These are phyloP conservation scores for Hesperophylax magnus DNA, from an alignment of 1,140 invertebrate species.

Conservation along the genomic window DNA sequence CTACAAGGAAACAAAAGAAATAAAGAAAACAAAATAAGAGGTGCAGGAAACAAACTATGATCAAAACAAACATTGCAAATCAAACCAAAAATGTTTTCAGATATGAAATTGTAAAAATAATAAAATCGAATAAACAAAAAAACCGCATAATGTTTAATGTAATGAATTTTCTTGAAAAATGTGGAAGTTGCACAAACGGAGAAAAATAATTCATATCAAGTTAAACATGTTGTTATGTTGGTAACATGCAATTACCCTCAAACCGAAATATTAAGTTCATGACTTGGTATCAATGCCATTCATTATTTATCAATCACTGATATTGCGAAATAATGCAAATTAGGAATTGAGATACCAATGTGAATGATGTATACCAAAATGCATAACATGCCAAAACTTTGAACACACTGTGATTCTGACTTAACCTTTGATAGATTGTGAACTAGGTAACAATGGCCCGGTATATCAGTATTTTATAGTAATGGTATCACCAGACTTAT, in stretches of 20 bases:
- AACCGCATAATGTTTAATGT: background rate
- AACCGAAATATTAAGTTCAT: slow-evolving; percentile 2
- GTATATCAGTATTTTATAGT: no score
- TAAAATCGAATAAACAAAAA: background rate
- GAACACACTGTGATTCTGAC: no score
- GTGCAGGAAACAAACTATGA: slow-evolving; percentile 40
- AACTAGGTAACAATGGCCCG: no score
- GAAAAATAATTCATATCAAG: background rate
- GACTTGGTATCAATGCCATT: background rate
- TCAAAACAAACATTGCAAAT: background rate
- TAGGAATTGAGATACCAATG: no score
- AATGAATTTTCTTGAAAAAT: no score
- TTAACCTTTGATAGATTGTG: no score
- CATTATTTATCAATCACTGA: background rate
- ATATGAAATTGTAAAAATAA: slow-evolving; percentile 38
- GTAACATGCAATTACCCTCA: background rate
- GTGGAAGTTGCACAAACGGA: background rate
- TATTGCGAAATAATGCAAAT: background rate
- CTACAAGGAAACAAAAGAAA: slow-evolving; percentile 68
- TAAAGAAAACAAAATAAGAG: slow-evolving; percentile 53
- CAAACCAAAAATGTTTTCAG: slow-evolving; percentile 25
- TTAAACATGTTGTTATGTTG: background rate
- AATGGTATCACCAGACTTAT: no score
- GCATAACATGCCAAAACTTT: no score
- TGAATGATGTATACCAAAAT: no score